Percentiles rank a stretch among this genome's conserved stretches.
phyloP scores from a whole-genome alignment of 2,113 vertebrate genomes.

The Cynopterus brachyotis region DNA sequence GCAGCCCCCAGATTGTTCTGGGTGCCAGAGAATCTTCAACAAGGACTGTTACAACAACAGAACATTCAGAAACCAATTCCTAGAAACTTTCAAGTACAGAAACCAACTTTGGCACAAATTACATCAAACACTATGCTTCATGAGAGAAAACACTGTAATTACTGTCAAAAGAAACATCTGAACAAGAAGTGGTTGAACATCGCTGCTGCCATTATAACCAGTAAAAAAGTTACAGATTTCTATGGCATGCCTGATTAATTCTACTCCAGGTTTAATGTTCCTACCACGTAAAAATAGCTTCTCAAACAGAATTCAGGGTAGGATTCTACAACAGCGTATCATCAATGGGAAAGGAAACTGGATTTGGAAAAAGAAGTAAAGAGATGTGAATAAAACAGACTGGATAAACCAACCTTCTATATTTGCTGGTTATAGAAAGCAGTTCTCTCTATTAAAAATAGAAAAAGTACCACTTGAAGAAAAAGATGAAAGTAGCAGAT shows the following conservation, averaged over 20 bases:
- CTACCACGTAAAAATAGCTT: constrained; percentile 12
- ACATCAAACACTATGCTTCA: constrained; percentile 20
- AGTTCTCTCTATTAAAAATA: constrained; percentile 34
- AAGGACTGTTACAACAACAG: not conserved
- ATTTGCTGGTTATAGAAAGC: constrained; percentile 29
- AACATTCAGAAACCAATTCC: constrained; percentile 25
- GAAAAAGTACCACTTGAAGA: constrained; percentile 18
- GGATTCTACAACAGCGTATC: not conserved
- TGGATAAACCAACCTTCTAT: not conserved
- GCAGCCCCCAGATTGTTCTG: not conserved
- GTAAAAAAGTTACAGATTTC: constrained; percentile 37
- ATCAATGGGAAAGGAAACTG: constrained; percentile 10
- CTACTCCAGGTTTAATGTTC: constrained; percentile 13
- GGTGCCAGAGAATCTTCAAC: not conserved
- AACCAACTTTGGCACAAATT: constrained; percentile 34
- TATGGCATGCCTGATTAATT: constrained; percentile 36
- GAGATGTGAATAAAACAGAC: constrained; percentile 21
- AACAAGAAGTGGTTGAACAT: constrained; percentile 47
- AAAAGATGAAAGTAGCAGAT: constrained; percentile 23
- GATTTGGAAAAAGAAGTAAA: constrained; percentile 40
- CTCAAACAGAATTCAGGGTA: not conserved
- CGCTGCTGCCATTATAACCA: constrained; percentile 23
- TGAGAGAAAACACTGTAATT: constrained; percentile 52
- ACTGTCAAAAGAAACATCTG: constrained; percentile 63
- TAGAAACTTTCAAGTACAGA: constrained; percentile 43